These are phyloP conservation scores for Jordanella pulchra DNA, from an alignment of 2,797 vertebrate genomes.

Conservation along the genomic window DNA sequence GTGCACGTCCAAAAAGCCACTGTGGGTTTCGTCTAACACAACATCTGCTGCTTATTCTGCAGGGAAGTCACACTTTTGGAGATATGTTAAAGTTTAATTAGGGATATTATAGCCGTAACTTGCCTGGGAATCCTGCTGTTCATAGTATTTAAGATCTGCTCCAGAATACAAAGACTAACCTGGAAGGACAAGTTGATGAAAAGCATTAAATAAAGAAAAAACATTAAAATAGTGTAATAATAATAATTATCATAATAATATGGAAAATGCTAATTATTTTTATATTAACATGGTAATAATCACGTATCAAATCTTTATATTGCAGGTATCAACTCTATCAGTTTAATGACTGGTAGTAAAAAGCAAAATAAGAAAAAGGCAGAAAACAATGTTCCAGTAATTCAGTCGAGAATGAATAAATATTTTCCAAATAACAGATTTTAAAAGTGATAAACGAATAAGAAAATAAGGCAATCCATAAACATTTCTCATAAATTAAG, in stretches of 20 bases:
- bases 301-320: background rate
- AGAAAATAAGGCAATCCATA: background rate
- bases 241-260: background rate
- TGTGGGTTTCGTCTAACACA: slow-evolving; percentile 55
- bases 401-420: background rate
- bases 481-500: slow-evolving; percentile 15
- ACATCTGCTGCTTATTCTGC: slow-evolving; percentile 46
- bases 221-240: background rate
- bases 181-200: background rate
- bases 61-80: slow-evolving; percentile 18
- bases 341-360: background rate
- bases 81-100: slow-evolving; percentile 28
- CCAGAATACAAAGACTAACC: slow-evolving; percentile 1
- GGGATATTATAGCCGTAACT: slow-evolving; percentile 18
- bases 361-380: too few species aligned
- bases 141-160: slow-evolving; percentile 14
- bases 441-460: background rate
- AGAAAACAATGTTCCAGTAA: background rate
- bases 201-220: background rate
- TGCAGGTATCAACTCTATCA: background rate
- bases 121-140: background rate
- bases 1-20: slow-evolving; percentile 34
- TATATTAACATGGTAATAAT: slow-evolving; percentile 9
- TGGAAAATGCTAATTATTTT: background rate
- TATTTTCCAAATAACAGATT: background rate